Base-by-base conservation (phyloP, 2,797 vertebrate genomes). In the Clarias laeviceps region DNA sequence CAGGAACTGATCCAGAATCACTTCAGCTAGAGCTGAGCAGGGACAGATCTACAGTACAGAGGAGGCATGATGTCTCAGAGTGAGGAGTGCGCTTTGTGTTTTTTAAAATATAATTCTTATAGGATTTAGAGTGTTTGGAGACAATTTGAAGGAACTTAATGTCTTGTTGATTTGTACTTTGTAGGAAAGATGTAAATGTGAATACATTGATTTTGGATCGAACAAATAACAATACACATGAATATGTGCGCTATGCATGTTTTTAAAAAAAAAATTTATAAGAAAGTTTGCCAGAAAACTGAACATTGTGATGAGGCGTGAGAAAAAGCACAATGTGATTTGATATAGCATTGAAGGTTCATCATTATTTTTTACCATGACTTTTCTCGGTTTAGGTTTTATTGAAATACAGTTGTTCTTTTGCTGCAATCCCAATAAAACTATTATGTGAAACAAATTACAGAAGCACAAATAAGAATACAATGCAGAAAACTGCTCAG, bases 1-100 rank as follows among this genome's bases (percentile, higher is more conserved):
- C 95, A 95, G 87, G 95, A 97, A 80, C 94, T 99, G 70, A 92
- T 98, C 72, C 93, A 96, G 34, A 95, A 95, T 91, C 96, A 98
- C 91, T 99, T 99, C 88, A 96, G 95, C 91, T 98, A 88, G 82
- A 65, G 68, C 61, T 62, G 29, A 74, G 73, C 34, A 27, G 11
- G 2, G 27, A 54, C 78, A 17, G 27, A 57, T 0, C 54, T 27
- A 14, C 73, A 57, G 54, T 27, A 14, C 73, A 57, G 54, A 77
- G 54, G 7, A 20, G 27, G 17, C 15, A 1, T 20, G 7, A 76
- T 27, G 14, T 11, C 40, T 29, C 29, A 17, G 62, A 32, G n/a
- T 29, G n/a, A 69, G 29, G 4, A 11, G 40, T 54, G 61, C 9
- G 12, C 37, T 50, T 0, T 72, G 22, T n/a, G 0, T 72, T n/a